phyloP scores from a whole-genome alignment of 2,113 vertebrate genomes.

The Phyllostomus discolor region DNA sequence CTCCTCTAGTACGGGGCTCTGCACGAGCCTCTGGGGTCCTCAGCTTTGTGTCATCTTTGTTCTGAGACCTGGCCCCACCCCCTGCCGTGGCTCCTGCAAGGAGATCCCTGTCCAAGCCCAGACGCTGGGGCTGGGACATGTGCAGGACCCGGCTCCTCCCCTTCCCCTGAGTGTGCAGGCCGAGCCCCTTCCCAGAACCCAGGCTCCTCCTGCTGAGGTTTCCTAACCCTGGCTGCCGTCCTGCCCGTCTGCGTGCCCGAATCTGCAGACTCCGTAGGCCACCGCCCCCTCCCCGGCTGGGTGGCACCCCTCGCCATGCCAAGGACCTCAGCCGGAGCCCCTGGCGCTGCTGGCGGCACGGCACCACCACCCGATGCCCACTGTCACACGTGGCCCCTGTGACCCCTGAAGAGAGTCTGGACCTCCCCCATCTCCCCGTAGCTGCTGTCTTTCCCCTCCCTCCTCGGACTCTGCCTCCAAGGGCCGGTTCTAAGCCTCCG shows the following conservation, averaged over 20 bases:
- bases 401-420: not conserved
- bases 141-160: not conserved
- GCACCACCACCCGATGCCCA: not conserved
- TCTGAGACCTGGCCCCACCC: not conserved
- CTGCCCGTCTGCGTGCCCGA: not conserved
- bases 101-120: not conserved
- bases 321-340: not conserved
- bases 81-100: not conserved
- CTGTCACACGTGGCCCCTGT: not conserved
- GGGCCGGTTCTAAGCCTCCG: not conserved
- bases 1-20: not conserved
- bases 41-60: not conserved
- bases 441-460: not conserved
- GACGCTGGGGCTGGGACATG: not conserved
- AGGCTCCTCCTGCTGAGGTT: not conserved
- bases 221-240: not conserved
- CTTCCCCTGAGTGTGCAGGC: not conserved
- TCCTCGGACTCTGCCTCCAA: not conserved
- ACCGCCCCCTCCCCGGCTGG: too few species aligned
- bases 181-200: not conserved
- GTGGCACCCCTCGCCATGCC: rapidly evolving
- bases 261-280: not conserved
- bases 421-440: too few species aligned
- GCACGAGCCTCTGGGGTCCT: not conserved
- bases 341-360: too few species aligned